A percentile compares a stretch with the other conserved stretches of the same genome.
Conservation (phyloP, 1,140 invertebrate genomes). For the Leptestheria dahalacensis region DNA sequence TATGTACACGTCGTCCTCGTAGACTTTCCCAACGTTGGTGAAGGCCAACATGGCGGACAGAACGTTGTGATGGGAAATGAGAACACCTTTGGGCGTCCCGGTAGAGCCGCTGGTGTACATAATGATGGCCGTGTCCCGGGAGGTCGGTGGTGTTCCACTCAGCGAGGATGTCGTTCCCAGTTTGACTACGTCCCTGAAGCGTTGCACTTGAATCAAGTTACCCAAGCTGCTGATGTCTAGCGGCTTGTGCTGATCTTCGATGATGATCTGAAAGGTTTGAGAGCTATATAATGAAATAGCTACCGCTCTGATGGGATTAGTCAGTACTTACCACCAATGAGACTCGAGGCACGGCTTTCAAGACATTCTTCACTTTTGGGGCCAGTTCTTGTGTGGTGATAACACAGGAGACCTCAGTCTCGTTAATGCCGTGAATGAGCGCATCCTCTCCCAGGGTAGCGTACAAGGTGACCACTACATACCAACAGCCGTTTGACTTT, state of each 20-base stretch:
- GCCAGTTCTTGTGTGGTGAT: constrained; percentile 78
- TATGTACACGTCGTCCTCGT: constrained; percentile 63
- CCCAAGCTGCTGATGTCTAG: constrained; percentile 18
- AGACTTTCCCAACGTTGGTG: constrained; percentile 37
- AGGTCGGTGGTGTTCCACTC: constrained; percentile 39
- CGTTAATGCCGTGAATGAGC: constrained; percentile 85
- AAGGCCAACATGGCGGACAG: constrained; percentile 77
- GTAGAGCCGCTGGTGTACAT: constrained; percentile 95
- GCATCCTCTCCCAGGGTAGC: constrained; percentile 92
- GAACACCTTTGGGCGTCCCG: constrained; percentile 41
- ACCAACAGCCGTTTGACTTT: constrained; percentile 17
- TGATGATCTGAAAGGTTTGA: constrained; percentile 3
- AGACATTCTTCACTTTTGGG: constrained; percentile 69
- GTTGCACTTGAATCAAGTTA: background rate
- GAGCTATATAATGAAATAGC: background rate
- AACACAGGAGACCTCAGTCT: constrained; percentile 81
- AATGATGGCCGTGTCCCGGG: constrained; percentile 72
- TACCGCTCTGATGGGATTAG: background rate
- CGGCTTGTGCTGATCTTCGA: constrained; percentile 18
- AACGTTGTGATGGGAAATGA: constrained; percentile 73
- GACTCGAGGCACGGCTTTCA: constrained; percentile 49
- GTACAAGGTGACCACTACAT: constrained; percentile 84
- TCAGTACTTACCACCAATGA: constrained; percentile 19
- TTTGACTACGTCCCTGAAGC: constrained; percentile 41
- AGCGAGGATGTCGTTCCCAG: constrained; percentile 27